Conservation (phyloP, 2,888 invertebrate species). For the Dasypogon diadema region DNA sequence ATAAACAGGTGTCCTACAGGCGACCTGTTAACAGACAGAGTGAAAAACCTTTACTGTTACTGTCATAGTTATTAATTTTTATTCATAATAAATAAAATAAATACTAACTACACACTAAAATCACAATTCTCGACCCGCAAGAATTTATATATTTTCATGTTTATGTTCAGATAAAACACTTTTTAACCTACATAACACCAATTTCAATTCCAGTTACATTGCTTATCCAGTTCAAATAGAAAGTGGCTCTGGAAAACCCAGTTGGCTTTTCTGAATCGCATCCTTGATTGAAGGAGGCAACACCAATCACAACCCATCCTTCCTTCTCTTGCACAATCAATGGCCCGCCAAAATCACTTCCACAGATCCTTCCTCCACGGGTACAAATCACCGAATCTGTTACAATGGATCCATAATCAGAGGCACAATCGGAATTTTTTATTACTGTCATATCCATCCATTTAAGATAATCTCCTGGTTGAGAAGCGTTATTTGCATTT, state of each 20-base stretch:
- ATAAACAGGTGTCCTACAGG: no score
- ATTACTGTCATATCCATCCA: conserved; percentile 41
- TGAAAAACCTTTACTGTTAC: no score
- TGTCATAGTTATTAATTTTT: conserved; percentile 3
- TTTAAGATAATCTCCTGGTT: neutral
- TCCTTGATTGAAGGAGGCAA: conserved; percentile 44
- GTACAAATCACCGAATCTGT: conserved; percentile 27
- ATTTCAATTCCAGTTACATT: conserved; percentile 49
- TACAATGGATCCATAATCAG: conserved; percentile 29
- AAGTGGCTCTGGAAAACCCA: conserved; percentile 48
- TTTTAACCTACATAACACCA: no score
- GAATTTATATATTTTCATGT: conserved; percentile 11
- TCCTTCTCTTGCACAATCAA: conserved; percentile 36
- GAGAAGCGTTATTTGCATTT: neutral
- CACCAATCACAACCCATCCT: conserved; percentile 47
- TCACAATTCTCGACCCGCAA: conserved; percentile 35
- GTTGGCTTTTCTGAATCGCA: conserved; percentile 37
- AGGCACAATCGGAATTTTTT: conserved; percentile 32
- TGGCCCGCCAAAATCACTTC: conserved; percentile 49
- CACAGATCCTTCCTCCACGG: conserved; percentile 40
- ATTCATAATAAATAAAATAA: conserved; percentile 13
- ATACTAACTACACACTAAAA: conserved; percentile 31
- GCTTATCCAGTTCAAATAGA: conserved; percentile 45
- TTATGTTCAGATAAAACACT: no score
- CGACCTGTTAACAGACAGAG: no score